Evolutionary conservation across 2,888 invertebrate species (phyloP).

Genomic region (Tanypteryx hageni): DNA sequence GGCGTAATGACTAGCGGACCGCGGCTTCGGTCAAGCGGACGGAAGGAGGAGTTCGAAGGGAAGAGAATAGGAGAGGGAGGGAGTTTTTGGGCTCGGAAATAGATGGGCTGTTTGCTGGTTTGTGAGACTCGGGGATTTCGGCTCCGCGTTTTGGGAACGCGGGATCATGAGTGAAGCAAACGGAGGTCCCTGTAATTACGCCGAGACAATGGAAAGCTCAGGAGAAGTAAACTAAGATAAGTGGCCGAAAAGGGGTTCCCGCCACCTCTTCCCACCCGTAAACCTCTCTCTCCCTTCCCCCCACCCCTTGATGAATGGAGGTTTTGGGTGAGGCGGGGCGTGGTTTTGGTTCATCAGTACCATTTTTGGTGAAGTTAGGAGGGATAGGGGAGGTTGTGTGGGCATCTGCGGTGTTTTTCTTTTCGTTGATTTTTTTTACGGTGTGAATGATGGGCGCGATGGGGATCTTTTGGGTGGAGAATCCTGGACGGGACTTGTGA

Average conservation of each 20-base stretch:
- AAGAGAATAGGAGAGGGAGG: too few species aligned
- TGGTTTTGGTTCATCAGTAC: not conserved
- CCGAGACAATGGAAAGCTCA: conserved; percentile 1
- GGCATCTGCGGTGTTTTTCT: not conserved
- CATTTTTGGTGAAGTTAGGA: not conserved
- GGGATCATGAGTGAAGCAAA: not conserved
- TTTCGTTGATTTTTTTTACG: not conserved
- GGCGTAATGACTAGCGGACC: too few species aligned
- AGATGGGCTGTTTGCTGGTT: not conserved
- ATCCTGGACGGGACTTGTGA: too few species aligned
- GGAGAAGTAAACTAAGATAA: conserved; percentile 12
- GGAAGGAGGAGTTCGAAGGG: too few species aligned
- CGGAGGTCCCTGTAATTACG: conserved; percentile 5
- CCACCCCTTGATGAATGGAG: not conserved
- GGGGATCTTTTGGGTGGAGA: too few species aligned
- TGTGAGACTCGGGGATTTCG: not conserved
- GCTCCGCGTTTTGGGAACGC: not conserved
- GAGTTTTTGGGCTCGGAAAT: too few species aligned
- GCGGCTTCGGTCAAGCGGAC: too few species aligned
- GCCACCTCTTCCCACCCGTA: not conserved
- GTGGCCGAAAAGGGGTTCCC: not conserved
- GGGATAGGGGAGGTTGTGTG: not conserved
- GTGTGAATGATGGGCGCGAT: not conserved
- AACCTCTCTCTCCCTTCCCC: not conserved
- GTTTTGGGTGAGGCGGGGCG: conserved; percentile 10